phyloP scores from a whole-genome alignment of 2,888 invertebrate genomes.

The Molorchus minor region DNA sequence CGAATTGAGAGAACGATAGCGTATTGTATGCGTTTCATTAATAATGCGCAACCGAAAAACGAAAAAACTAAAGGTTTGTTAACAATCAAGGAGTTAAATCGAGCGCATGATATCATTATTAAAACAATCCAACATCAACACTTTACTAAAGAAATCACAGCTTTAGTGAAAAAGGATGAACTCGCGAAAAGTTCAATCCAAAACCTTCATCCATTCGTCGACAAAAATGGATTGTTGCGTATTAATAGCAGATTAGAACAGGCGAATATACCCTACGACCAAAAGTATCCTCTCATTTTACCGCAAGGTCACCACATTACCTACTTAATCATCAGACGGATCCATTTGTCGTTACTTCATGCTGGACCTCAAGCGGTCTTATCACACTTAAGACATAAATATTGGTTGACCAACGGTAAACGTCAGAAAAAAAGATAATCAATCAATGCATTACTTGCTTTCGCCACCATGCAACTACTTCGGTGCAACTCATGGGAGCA shows the following conservation, averaged over 20 bases:
- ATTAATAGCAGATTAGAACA: slow-evolving; percentile 15
- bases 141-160: too few species aligned
- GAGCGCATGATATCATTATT: too few species aligned
- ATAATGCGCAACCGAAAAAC: too few species aligned
- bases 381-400: background rate
- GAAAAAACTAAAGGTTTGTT: too few species aligned
- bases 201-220: background rate
- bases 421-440: background rate
- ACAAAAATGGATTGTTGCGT: background rate
- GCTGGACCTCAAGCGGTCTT: background rate
- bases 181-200: background rate
- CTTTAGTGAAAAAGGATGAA: background rate
- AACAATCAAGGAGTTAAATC: too few species aligned
- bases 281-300: slow-evolving; percentile 28
- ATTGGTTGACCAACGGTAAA: background rate
- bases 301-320: slow-evolving; percentile 6
- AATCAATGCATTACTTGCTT: background rate
- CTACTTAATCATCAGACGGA: background rate
- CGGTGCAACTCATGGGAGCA: slow-evolving; percentile 6
- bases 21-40: background rate
- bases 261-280: slow-evolving; percentile 19
- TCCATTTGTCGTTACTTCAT: background rate
- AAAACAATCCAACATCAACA: too few species aligned
- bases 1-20: background rate
- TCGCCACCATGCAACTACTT: background rate